These are phyloP conservation scores for Athalia cordata DNA, from an alignment of 2,888 invertebrate genomes.

Conservation along the genomic window DNA sequence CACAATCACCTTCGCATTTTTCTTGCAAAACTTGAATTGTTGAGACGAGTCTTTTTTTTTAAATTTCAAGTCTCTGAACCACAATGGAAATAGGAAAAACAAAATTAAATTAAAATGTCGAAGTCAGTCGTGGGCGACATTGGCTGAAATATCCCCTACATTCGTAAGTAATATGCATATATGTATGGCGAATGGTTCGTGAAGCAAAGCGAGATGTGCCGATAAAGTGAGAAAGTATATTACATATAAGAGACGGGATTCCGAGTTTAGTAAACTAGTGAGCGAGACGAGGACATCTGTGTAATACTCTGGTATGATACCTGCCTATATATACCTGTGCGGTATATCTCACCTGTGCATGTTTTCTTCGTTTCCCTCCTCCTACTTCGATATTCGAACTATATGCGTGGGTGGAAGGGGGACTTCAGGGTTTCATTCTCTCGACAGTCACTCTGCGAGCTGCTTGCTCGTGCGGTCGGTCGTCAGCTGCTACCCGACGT, in stretches of 20 bases:
- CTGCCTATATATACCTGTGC: background rate
- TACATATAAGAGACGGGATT: background rate
- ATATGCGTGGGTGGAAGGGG: slow-evolving; percentile 41
- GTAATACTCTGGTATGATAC: no score
- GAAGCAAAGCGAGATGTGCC: slow-evolving; percentile 7
- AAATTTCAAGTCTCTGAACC: no score
- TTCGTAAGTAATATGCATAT: background rate
- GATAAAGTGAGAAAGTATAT: slow-evolving; percentile 16
- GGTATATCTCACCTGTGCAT: slow-evolving; percentile 21
- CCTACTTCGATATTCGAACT: slow-evolving; percentile 36
- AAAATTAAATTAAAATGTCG: no score
- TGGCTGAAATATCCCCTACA: no score
- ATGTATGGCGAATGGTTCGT: background rate
- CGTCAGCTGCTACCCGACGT: slow-evolving; percentile 1
- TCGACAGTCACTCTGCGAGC: slow-evolving; percentile 43
- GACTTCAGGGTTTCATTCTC: slow-evolving; percentile 30
- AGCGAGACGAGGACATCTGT: slow-evolving; percentile 30
- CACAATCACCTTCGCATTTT: no score
- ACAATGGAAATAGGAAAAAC: no score
- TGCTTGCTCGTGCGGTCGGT: slow-evolving; percentile 40
- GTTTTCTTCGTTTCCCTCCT: slow-evolving; percentile 25
- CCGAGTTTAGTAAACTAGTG: no score
- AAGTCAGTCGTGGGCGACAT: no score
- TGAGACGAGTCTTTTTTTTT: no score
- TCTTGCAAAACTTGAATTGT: no score